phyloP scores from a whole-genome alignment of 2,888 invertebrate genomes.

The Junonia oenone region DNA sequence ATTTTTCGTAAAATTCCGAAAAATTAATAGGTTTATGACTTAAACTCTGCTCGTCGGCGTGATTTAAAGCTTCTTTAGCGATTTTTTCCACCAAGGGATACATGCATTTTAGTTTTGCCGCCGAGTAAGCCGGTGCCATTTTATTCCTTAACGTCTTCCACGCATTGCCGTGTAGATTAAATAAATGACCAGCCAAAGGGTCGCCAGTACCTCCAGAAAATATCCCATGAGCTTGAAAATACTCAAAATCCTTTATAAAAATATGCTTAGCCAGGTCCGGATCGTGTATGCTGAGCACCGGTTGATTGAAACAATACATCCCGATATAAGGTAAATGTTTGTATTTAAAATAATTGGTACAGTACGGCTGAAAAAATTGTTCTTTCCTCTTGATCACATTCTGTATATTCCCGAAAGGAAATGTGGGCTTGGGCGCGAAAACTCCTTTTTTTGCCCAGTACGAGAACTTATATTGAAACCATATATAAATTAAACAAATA shows the following conservation, averaged over 20 bases:
- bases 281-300: slow-evolving; percentile 81
- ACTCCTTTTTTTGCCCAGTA: slow-evolving; percentile 82
- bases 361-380: slow-evolving; percentile 81
- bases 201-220: slow-evolving; percentile 81
- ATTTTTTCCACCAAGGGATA: slow-evolving; percentile 79
- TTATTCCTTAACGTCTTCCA: slow-evolving; percentile 83
- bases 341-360: slow-evolving; percentile 77
- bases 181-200: slow-evolving; percentile 80
- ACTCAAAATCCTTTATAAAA: slow-evolving; percentile 80
- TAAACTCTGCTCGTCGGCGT: slow-evolving; percentile 48
- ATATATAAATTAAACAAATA: slow-evolving; percentile 38
- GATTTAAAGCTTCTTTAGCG: slow-evolving; percentile 69
- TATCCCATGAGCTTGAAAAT: slow-evolving; percentile 83
- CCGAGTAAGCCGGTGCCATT: slow-evolving; percentile 83
- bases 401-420: slow-evolving; percentile 82
- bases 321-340: slow-evolving; percentile 76
- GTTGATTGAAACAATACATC: slow-evolving; percentile 81
- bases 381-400: slow-evolving; percentile 73
- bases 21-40: slow-evolving; percentile 66
- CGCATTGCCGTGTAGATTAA: slow-evolving; percentile 74
- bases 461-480: slow-evolving; percentile 54
- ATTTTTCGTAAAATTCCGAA: slow-evolving; percentile 78
- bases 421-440: slow-evolving; percentile 72
- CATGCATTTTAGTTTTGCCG: slow-evolving; percentile 83
- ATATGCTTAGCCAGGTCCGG: slow-evolving; percentile 81